Conservation (phyloP, 1,140 invertebrate species). For the Plectrocnemia conspersa region DNA sequence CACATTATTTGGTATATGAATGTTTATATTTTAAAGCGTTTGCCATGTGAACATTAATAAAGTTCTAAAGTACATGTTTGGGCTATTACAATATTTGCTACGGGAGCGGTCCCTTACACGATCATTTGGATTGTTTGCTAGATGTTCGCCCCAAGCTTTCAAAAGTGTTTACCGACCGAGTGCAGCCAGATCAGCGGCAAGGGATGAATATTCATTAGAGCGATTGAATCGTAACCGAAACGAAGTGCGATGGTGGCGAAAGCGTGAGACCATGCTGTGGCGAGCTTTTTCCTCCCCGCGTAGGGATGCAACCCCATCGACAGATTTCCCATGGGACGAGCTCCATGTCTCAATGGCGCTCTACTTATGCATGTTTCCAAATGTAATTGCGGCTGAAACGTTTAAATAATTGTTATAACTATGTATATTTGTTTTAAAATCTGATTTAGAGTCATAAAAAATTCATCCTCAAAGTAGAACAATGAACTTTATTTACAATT, state of each 20-base stretch:
- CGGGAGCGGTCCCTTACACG: neutral
- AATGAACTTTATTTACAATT: too few species aligned
- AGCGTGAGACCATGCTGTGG: conserved; percentile 27
- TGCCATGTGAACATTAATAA: too few species aligned
- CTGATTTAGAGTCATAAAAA: too few species aligned
- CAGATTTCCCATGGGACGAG: conserved; percentile 31
- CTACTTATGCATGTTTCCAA: conserved; percentile 30
- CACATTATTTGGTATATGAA: too few species aligned
- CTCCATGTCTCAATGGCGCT: conserved; percentile 25
- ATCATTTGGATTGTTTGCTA: conserved; percentile 28
- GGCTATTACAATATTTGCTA: too few species aligned
- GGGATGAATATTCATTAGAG: conserved; percentile 36
- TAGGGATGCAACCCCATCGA: conserved; percentile 18
- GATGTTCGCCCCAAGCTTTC: conserved; percentile 24
- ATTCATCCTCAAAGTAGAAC: too few species aligned
- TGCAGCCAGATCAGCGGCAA: conserved; percentile 2
- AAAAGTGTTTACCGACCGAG: conserved; percentile 30
- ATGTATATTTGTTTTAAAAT: too few species aligned
- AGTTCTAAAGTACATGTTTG: too few species aligned
- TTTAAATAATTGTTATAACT: too few species aligned
- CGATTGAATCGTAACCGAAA: conserved; percentile 36
- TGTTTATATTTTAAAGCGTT: too few species aligned
- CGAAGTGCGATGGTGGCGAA: conserved; percentile 34
- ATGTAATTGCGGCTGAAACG: conserved; percentile 33
- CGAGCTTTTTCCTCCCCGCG: conserved; percentile 2